A percentile compares a stretch with the other conserved stretches of the same genome.
Conservation (phyloP, 2,113 vertebrate species). For the Ptyas mucosa region DNA sequence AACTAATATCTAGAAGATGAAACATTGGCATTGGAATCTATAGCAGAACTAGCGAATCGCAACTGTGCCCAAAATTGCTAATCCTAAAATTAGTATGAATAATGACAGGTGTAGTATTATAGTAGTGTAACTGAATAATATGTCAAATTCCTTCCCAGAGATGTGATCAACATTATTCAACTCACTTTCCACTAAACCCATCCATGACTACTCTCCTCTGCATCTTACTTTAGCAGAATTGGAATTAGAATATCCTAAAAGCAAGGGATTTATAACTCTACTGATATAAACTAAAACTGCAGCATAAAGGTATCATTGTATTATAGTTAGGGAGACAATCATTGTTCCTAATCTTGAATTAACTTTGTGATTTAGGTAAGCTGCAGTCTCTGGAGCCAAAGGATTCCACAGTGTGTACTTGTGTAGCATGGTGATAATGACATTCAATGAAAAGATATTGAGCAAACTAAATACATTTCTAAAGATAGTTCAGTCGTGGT, state of each 20-base stretch:
- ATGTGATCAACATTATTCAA: background rate
- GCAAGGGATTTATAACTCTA: background rate
- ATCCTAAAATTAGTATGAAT: background rate
- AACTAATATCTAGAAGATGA: background rate
- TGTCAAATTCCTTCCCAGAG: background rate
- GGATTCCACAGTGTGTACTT: background rate
- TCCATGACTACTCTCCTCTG: background rate
- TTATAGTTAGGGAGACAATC: background rate
- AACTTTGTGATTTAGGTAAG: background rate
- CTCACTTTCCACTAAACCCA: background rate
- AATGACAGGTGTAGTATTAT: background rate
- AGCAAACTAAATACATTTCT: background rate
- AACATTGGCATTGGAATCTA: background rate
- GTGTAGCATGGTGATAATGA: background rate
- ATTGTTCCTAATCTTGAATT: background rate
- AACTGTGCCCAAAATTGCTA: too few species aligned
- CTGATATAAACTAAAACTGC: too few species aligned
- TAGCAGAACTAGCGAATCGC: background rate
- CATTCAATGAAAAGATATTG: background rate
- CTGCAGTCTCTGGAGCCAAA: background rate
- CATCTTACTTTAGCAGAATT: background rate
- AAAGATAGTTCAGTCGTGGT: background rate
- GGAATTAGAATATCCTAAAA: background rate
- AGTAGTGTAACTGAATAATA: background rate
- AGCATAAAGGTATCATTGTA: background rate